Evolutionary conservation across 1,140 invertebrate genomes (phyloP).

Genomic region (Calliphora vicina): DNA sequence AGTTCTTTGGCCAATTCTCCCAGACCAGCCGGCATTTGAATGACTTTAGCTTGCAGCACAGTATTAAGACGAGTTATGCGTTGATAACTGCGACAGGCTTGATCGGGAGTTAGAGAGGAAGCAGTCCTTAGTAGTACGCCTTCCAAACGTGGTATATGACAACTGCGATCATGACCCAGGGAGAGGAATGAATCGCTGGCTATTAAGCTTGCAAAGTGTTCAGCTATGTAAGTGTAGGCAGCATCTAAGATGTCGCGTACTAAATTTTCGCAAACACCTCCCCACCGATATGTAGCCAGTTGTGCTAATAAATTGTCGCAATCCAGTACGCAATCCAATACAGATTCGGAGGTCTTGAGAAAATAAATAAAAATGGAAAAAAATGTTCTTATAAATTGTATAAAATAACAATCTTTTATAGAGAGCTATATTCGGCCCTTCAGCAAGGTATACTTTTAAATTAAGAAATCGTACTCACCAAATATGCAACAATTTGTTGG

Average conservation of each 20-base stretch:
- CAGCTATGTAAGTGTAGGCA: constrained; percentile 71
- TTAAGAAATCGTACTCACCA: constrained; percentile 47
- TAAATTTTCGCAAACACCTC: constrained; percentile 73
- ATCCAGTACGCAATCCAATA: constrained; percentile 73
- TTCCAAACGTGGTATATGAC: constrained; percentile 74
- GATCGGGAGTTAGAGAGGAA: constrained; percentile 71
- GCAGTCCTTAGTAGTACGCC: constrained; percentile 72
- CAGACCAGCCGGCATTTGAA: constrained; percentile 58
- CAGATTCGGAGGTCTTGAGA: constrained; percentile 69
- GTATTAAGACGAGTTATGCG: constrained; percentile 60
- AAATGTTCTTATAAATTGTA: too few species aligned
- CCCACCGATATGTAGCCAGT: constrained; percentile 76
- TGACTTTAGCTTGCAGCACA: constrained; percentile 57
- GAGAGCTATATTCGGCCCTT: too few species aligned
- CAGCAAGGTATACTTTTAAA: too few species aligned
- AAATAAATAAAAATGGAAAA: neutral
- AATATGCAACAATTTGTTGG: constrained; percentile 75
- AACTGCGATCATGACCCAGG: constrained; percentile 71
- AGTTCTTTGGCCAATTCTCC: constrained; percentile 56
- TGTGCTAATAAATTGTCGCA: constrained; percentile 75
- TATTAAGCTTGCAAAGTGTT: constrained; percentile 73
- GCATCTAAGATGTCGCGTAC: constrained; percentile 74
- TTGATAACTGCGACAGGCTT: constrained; percentile 75
- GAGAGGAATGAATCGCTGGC: constrained; percentile 72
- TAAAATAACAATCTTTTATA: too few species aligned